A percentile compares a stretch with the other conserved stretches of the same genome.
Evolutionary conservation across 1,140 invertebrate species (phyloP).

Genomic region (Hormaphis cornu): DNA sequence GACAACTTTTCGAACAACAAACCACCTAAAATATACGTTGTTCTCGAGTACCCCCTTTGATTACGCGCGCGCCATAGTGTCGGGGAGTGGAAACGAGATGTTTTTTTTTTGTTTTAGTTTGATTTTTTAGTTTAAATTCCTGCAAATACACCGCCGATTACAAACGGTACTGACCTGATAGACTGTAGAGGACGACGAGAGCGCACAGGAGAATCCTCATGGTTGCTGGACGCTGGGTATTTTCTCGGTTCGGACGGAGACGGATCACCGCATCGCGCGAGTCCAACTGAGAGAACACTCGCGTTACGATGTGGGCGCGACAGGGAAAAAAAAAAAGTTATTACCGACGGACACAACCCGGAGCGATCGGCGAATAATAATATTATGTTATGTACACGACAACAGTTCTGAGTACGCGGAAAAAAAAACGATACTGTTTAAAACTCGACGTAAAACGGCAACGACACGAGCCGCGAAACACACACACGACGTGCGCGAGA

Average conservation of each 20-base stretch:
- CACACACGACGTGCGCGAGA: not conserved
- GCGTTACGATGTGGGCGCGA: too few relatives aligned
- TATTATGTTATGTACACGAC: not conserved
- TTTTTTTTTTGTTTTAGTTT: not conserved
- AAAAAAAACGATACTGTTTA: not conserved
- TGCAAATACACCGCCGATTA: not conserved
- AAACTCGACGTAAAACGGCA: not conserved
- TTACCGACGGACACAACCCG: too few relatives aligned
- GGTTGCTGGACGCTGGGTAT: not conserved
- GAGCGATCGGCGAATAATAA: too few relatives aligned
- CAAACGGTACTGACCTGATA: conserved; percentile 12
- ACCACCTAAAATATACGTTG: too few relatives aligned
- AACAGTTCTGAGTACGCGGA: not conserved
- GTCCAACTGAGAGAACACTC: too few relatives aligned
- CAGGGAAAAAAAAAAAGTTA: too few relatives aligned
- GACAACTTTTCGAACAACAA: too few relatives aligned
- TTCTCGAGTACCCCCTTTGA: too few relatives aligned
- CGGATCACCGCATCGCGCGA: too few relatives aligned
- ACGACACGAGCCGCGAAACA: not conserved
- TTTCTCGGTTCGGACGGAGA: not conserved
- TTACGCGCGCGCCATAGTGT: too few relatives aligned
- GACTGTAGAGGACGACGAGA: conserved; percentile 15
- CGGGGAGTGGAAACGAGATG: too few relatives aligned
- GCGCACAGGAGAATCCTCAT: conserved; percentile 20
- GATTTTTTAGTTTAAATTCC: too few relatives aligned